Base-by-base conservation (phyloP, 1,140 invertebrate genomes). In the Drosophila lacteicornis region DNA sequence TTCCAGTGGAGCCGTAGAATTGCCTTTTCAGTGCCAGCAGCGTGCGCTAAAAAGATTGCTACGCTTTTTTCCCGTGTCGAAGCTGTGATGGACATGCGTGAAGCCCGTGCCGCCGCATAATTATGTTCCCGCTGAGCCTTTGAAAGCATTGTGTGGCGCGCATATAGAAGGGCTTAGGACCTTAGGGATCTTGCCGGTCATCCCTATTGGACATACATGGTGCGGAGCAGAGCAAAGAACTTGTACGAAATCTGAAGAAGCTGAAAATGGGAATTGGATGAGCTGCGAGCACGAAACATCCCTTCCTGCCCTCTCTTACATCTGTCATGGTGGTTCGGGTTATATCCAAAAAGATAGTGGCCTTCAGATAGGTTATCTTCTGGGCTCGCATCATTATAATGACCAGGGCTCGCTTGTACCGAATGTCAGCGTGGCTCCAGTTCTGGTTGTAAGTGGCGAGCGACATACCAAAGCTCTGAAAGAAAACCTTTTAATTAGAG, bases 101-200 rank as follows among this genome's bases (percentile, higher is more conserved):
- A 42, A 40, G 65, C 43, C 63, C 84, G 80, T 87, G 84, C 50
- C 73, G 59, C 62, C 71, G 84, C 84, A 87, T 87, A 87, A 87
- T 88, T 75, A 88, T 55, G 49, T 67, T 30, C 51, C 49, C 25
- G 56, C 67, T 83, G 71, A 87, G 80, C 84, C 65, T 77, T 83
- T 87, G 53, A 88, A 88, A 87, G 81, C 82, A 68, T 67, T 75
- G 61, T 71, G 63, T 59, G 40, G 62, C 45, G 38, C 38, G 9
- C 53, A 50, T 30, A 43, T 38, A 22, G 30, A 3, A 9, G 46
- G 69, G 38, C 40, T 74, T 73, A 74, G 70, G 40, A 15, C 58
- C 43, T 46, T 61, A 19, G 47, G 42, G 56, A 47, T 50, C 53
- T 47, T 27, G 38, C 43, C 59, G 67, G 67, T 55, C 67, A 68